A percentile compares a stretch with the other conserved stretches of the same genome.
Evolutionary conservation across 2,888 invertebrate species (phyloP).

Genomic region (Balanococcus diminutus): DNA sequence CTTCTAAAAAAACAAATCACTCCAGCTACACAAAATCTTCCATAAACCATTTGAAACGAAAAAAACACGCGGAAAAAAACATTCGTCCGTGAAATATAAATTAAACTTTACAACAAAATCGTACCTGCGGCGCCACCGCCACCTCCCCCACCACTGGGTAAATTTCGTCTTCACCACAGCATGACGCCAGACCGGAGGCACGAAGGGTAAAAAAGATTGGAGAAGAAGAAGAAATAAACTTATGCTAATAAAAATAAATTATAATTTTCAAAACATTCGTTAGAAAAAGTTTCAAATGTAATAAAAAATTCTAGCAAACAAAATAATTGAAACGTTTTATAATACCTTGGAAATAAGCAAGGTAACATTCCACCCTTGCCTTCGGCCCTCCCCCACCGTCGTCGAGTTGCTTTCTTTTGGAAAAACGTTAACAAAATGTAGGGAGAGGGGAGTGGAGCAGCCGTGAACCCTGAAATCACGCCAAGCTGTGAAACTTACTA

Average conservation of each 20-base stretch:
- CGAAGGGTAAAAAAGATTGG: neutral
- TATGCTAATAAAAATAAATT: conserved; percentile 23
- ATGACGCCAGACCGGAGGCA: neutral
- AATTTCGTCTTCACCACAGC: neutral
- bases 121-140: neutral
- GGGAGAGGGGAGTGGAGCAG: no score
- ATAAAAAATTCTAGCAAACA: conserved; percentile 9
- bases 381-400: neutral
- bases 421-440: neutral
- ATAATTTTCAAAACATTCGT: conserved; percentile 31
- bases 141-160: no score
- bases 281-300: conserved; percentile 24
- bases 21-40: no score
- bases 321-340: conserved; percentile 43
- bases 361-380: neutral
- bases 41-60: no score
- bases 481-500: conserved; percentile 29
- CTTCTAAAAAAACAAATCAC: no score
- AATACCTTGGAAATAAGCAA: conserved; percentile 19
- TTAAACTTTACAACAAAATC: neutral
- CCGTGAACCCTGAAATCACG: conserved; percentile 17
- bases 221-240: neutral
- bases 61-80: neutral
- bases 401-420: neutral
- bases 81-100: neutral